phyloP scores from a whole-genome alignment of 2,888 invertebrate genomes.

The Stratiomys singularior region DNA sequence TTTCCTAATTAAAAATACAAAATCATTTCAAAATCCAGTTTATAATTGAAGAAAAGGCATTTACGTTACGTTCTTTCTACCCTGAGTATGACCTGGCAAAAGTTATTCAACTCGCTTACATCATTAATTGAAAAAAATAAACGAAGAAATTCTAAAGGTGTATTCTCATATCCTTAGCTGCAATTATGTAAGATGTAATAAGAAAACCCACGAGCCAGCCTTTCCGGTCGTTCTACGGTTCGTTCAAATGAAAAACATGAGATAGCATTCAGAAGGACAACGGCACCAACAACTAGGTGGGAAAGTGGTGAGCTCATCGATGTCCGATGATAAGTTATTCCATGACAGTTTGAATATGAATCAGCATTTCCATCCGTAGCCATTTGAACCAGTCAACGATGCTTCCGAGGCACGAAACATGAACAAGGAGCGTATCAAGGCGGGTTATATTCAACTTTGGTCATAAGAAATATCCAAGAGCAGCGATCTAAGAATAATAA shows the following conservation, averaged over 20 bases:
- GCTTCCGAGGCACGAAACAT: not conserved
- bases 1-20: too few species aligned
- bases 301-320: slow-evolving; percentile 34
- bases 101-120: too few species aligned
- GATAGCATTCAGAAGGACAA: slow-evolving; percentile 19
- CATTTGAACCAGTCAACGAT: not conserved
- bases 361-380: slow-evolving; percentile 21
- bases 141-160: not conserved
- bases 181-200: slow-evolving; percentile 7
- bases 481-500: slow-evolving; percentile 39
- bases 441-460: slow-evolving; percentile 8
- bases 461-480: slow-evolving; percentile 14
- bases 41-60: too few species aligned
- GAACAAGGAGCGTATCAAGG: not conserved
- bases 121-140: too few species aligned
- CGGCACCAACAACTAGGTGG: not conserved
- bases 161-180: not conserved
- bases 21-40: too few species aligned
- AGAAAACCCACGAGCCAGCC: slow-evolving; percentile 4
- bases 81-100: too few species aligned
- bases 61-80: too few species aligned
- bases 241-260: slow-evolving; percentile 29
- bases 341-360: slow-evolving; percentile 39
- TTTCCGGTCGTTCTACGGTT: not conserved
- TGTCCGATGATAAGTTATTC: slow-evolving; percentile 18